Conservation (phyloP, 2,888 invertebrate genomes). For the Charanyca ferruginea region DNA sequence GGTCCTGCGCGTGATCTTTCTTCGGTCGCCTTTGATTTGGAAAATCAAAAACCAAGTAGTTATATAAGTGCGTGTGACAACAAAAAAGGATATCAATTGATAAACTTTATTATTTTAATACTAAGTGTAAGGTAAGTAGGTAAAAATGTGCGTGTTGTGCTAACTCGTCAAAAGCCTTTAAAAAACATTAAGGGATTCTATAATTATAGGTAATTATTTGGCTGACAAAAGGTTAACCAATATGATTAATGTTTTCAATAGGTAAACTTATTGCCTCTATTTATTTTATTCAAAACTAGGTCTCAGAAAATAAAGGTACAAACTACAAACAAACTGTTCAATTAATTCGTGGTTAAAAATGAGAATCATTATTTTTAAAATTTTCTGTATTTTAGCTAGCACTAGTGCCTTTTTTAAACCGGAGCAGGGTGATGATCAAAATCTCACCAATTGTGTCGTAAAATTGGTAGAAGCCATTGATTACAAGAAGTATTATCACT, state of each 20-base stretch:
- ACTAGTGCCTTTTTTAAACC: constrained; percentile 22
- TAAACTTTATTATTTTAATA: too few relatives aligned
- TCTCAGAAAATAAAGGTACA: not conserved
- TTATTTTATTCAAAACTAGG: not conserved
- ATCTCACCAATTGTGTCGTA: constrained; percentile 57
- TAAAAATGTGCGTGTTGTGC: constrained; percentile 1
- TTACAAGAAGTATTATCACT: constrained; percentile 6
- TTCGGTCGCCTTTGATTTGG: too few relatives aligned
- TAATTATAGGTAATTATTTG: not conserved
- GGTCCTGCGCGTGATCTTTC: too few relatives aligned
- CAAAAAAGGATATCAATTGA: not conserved
- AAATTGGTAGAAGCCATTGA: constrained; percentile 57
- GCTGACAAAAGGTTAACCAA: constrained; percentile 6
- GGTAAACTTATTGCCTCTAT: not conserved
- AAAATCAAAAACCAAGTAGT: too few relatives aligned
- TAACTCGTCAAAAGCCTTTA: not conserved
- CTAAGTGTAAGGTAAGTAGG: too few relatives aligned
- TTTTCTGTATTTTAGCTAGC: constrained; percentile 1
- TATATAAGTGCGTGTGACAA: constrained; percentile 6
- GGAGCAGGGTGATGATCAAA: constrained; percentile 1
- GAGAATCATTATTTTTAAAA: not conserved
- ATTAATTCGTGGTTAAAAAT: constrained; percentile 23
- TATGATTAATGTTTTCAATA: constrained; percentile 26
- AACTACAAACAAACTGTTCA: not conserved
- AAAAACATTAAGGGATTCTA: constrained; percentile 3